These are phyloP conservation scores for Coreoperca whiteheadi DNA, from an alignment of 2,113 vertebrate species.

Conservation along the genomic window DNA sequence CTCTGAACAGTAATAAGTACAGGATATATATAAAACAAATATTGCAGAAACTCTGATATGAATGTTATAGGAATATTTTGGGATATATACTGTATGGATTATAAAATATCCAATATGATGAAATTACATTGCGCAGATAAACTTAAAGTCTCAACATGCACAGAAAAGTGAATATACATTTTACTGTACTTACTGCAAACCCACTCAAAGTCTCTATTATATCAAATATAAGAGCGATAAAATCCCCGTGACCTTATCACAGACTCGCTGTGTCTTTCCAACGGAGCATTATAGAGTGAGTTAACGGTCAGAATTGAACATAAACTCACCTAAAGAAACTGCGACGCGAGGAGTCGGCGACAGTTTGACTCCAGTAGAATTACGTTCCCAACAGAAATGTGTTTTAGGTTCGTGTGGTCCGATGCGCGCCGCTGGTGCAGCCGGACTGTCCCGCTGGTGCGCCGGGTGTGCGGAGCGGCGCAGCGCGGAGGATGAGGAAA, in stretches of 20 bases:
- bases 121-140: background rate
- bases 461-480: conserved; percentile 45
- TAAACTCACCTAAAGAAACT: conserved; percentile 56
- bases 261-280: too few relatives aligned
- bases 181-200: background rate
- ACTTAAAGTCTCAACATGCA: background rate
- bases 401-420: conserved; percentile 13
- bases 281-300: background rate
- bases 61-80: background rate
- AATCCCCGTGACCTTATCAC: background rate
- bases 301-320: background rate
- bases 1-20: background rate
- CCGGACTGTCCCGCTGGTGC: conserved; percentile 65
- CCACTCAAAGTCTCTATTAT: background rate
- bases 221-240: background rate
- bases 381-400: conserved; percentile 1
- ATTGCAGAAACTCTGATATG: background rate
- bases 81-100: too few relatives aligned
- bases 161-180: background rate
- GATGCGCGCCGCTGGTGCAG: conserved; percentile 34
- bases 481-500: conserved; percentile 51
- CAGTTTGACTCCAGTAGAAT: conserved; percentile 11
- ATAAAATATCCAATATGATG: background rate
- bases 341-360: background rate
- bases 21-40: background rate